Percentiles rank a stretch among this genome's conserved stretches.
Conservation (phyloP, 2,888 invertebrate genomes). For the Oligia latruncula region DNA sequence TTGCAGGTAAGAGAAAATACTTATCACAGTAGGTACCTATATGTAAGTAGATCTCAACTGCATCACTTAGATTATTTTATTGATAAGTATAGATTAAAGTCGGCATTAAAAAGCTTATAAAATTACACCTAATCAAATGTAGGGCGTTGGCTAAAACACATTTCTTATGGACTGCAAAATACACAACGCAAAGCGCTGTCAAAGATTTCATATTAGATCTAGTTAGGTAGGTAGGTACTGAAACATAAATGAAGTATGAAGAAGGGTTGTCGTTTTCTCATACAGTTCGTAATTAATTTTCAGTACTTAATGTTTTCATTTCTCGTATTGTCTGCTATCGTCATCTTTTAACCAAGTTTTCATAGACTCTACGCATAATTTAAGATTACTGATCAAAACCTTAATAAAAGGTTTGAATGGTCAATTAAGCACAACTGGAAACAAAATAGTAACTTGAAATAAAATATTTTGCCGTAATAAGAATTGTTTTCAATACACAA, state of each 20-base stretch:
- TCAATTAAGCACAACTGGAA: neutral
- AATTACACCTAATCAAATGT: constrained; percentile 29
- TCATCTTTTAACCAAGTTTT: constrained; percentile 27
- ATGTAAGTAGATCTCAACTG: neutral
- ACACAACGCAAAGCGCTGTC: constrained; percentile 19
- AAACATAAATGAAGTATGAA: constrained; percentile 21
- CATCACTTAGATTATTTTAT: neutral
- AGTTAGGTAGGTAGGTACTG: neutral
- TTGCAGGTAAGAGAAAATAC: neutral
- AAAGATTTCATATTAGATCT: constrained; percentile 23
- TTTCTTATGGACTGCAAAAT: constrained; percentile 33
- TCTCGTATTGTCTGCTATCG: neutral
- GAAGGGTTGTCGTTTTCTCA: neutral
- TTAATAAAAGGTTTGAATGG: neutral
- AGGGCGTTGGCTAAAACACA: constrained; percentile 58
- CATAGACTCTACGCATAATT: constrained; percentile 1
- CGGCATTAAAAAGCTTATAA: neutral
- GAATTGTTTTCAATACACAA: neutral
- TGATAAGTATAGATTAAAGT: neutral
- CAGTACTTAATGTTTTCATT: constrained; percentile 10
- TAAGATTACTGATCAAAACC: neutral
- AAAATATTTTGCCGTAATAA: constrained; percentile 6
- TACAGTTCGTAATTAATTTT: neutral
- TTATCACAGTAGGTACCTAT: neutral
- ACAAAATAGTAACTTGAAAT: neutral